Conservation (phyloP, 2,888 invertebrate genomes). For the Zhuqinia jingwanae region DNA sequence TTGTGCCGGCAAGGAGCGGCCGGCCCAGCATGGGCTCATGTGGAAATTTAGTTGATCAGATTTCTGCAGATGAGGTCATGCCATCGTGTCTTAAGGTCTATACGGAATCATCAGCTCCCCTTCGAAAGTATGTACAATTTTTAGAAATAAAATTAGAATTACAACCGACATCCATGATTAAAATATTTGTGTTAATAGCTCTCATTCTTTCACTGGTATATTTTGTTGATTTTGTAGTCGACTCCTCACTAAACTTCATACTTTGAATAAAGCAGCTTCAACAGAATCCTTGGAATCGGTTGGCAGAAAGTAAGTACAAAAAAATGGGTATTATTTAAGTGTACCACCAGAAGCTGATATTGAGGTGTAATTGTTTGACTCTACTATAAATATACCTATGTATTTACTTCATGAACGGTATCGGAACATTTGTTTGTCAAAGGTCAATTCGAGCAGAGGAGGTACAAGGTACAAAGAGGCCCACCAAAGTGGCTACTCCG, state of each 20-base stretch:
- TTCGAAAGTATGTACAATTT: constrained; percentile 61
- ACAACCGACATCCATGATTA: neutral
- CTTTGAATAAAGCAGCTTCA: constrained; percentile 52
- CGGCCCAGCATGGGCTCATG: constrained; percentile 66
- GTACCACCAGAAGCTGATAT: no score
- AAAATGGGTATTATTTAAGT: no score
- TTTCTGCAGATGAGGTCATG: constrained; percentile 41
- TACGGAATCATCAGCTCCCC: constrained; percentile 5
- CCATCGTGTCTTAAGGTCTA: constrained; percentile 17
- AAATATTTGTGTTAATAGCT: neutral
- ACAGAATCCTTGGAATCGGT: constrained; percentile 62
- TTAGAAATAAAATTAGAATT: neutral
- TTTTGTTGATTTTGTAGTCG: constrained; percentile 44
- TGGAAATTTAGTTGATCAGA: constrained; percentile 43
- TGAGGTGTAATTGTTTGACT: no score
- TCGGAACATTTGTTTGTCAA: neutral
- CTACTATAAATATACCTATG: no score
- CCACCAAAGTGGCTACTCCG: neutral
- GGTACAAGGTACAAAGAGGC: neutral
- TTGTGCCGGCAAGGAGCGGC: neutral
- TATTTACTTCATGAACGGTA: neutral
- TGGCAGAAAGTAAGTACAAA: constrained; percentile 56
- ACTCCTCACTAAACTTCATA: constrained; percentile 54
- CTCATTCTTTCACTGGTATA: neutral
- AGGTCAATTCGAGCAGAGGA: constrained; percentile 42